Conservation (phyloP, 2,797 vertebrate genomes). For the Rhinophrynus dorsalis region DNA sequence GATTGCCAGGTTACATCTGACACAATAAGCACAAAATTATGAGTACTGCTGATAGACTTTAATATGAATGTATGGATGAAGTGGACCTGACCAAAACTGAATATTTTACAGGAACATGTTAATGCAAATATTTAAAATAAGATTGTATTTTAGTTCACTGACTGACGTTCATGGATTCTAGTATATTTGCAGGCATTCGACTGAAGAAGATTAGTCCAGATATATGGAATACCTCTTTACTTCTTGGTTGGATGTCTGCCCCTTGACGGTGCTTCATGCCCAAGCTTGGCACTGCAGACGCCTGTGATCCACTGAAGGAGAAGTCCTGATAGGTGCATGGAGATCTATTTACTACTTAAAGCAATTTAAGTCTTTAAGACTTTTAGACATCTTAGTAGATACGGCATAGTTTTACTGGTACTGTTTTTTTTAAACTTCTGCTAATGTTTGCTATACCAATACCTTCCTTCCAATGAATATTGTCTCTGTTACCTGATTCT, state of each 20-base stretch:
- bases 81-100: background rate
- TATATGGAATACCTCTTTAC: background rate
- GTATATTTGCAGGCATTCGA: background rate
- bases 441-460: background rate
- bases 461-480: background rate
- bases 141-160: background rate
- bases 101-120: constrained; percentile 10
- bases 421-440: constrained; percentile 17
- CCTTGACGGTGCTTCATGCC: constrained; percentile 16
- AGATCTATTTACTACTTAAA: constrained; percentile 23
- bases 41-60: background rate
- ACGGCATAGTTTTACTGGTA: constrained; percentile 27
- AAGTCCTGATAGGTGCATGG: constrained; percentile 31
- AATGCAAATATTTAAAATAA: constrained; percentile 1
- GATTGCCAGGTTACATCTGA: constrained; percentile 26
- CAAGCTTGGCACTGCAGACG: background rate
- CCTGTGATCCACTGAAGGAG: background rate
- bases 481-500: constrained; percentile 3
- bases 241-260: background rate
- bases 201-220: background rate
- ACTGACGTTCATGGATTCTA: background rate
- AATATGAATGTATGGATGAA: constrained; percentile 2
- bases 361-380: constrained; percentile 3
- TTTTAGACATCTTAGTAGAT: constrained; percentile 23
- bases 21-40: constrained; percentile 38